Base-by-base conservation (phyloP, 2,888 invertebrate species). In the Eupsilia transversa region DNA sequence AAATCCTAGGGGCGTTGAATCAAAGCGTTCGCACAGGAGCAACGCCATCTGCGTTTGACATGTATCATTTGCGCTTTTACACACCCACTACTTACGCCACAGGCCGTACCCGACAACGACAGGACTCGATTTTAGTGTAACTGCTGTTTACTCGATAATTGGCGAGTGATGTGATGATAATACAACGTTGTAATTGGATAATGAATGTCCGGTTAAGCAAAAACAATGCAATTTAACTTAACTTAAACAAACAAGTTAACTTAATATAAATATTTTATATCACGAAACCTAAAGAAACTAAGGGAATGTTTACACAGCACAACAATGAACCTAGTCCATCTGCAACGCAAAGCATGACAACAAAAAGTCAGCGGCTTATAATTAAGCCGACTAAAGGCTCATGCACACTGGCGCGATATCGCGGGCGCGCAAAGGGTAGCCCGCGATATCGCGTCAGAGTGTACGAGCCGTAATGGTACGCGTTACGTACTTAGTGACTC, bases 21-120 rank as follows among this genome's bases (percentile, higher is more conserved):
- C 90, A 92, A 87, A 88, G 90, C 89, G 87, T 76, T 82, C 75
- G 79, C 80, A 79, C 84, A 85, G 79, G 85, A 86, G 85, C 74
- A 72, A 76, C 83, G 88, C 88, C 92, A 94, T 94, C 93, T 95
- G 95, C 91, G 90, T 89, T 87, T 92, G 95, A 94, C 94, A 64
- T 77, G 91, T 94, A 92, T 94, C 90, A 94, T 95, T 95, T 95
- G 94, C 90, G 92, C 94, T 93, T 94, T 93, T 94, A 91, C 90
- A 91, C 94, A 92, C 94, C 94, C 91, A 92, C 93, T 91, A 91
- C 90, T 92, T 93, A 91, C 73, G 68, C 54, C 54, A 61, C 38
- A 3, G 46, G 71, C 70, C 77, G 77, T 61, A 43, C 41, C 30
- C 54, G 66, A 59, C 63, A 74, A 33, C 52, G 68, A 57, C 63